Evolutionary conservation across 2,113 vertebrate genomes (phyloP).

Genomic region (Zosterops borbonicus): DNA sequence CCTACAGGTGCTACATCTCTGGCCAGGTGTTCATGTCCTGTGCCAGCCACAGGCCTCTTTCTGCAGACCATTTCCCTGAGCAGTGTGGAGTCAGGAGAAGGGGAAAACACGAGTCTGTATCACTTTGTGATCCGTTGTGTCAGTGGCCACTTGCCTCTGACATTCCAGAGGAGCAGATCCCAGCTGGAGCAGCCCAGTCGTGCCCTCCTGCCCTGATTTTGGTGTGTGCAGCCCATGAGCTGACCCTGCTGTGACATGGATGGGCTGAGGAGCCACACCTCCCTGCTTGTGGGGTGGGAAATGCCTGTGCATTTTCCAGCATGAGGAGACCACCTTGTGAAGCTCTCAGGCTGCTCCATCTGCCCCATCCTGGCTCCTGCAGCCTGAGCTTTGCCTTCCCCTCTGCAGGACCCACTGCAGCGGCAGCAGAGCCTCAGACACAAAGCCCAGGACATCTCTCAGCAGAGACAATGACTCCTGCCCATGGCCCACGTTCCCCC

Average conservation of each 20-base stretch:
- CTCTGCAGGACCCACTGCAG: rapidly evolving
- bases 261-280: not conserved
- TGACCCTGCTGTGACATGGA: not conserved
- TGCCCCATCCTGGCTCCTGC: not conserved
- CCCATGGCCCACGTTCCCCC: not conserved
- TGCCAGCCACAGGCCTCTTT: not conserved
- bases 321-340: not conserved
- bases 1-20: not conserved
- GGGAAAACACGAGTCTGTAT: not conserved
- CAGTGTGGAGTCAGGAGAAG: not conserved
- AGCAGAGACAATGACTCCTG: rapidly evolving
- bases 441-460: rapidly evolving
- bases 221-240: not conserved
- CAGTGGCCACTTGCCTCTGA: not conserved
- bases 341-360: not conserved
- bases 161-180: not conserved
- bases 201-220: not conserved
- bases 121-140: too few relatives aligned
- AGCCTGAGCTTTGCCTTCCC: not conserved
- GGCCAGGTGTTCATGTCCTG: not conserved
- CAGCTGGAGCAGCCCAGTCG: not conserved
- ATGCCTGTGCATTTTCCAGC: not conserved
- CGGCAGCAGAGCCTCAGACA: not conserved
- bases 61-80: not conserved
- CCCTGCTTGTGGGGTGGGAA: not conserved